Conservation (phyloP, 2,888 invertebrate genomes). For the Metellina segmentata region DNA sequence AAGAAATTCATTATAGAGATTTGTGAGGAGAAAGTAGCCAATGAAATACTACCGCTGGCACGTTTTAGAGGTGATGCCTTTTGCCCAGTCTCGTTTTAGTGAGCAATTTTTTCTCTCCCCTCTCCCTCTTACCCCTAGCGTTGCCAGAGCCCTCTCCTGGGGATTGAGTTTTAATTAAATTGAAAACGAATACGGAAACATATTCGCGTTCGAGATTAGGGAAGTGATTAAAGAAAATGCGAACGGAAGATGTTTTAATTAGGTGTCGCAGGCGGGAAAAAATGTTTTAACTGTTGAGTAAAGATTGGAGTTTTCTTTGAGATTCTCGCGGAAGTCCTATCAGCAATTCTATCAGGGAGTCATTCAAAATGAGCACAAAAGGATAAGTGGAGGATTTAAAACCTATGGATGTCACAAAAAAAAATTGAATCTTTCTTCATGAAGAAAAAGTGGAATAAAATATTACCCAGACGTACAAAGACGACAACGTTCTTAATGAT, state of each 20-base stretch:
- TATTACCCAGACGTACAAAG: neutral
- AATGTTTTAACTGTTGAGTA: neutral
- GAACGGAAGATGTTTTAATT: slow-evolving; percentile 54
- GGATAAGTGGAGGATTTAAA: neutral
- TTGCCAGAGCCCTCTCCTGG: slow-evolving; percentile 3
- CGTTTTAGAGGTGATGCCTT: slow-evolving; percentile 12
- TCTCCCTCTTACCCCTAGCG: neutral
- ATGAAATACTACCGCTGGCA: slow-evolving; percentile 54
- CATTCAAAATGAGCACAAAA: neutral
- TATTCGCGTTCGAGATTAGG: slow-evolving; percentile 53
- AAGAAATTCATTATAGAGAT: slow-evolving; percentile 72
- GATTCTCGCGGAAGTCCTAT: neutral
- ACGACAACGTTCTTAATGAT: neutral
- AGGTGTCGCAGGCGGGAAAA: slow-evolving; percentile 27
- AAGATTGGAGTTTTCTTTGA: slow-evolving; percentile 2
- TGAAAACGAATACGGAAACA: slow-evolving; percentile 63
- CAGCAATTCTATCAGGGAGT: neutral
- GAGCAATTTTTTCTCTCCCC: neutral
- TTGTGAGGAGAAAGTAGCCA: slow-evolving; percentile 26
- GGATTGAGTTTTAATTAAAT: slow-evolving; percentile 70
- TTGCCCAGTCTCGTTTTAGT: neutral
- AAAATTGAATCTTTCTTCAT: neutral
- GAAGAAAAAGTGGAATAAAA: neutral
- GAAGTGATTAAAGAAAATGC: slow-evolving; percentile 48
- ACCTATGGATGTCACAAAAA: neutral